Evolutionary conservation across 2,888 invertebrate species (phyloP), one percentile per base, ranked within the genome.

Genomic region (Philaethria dido): DNA sequence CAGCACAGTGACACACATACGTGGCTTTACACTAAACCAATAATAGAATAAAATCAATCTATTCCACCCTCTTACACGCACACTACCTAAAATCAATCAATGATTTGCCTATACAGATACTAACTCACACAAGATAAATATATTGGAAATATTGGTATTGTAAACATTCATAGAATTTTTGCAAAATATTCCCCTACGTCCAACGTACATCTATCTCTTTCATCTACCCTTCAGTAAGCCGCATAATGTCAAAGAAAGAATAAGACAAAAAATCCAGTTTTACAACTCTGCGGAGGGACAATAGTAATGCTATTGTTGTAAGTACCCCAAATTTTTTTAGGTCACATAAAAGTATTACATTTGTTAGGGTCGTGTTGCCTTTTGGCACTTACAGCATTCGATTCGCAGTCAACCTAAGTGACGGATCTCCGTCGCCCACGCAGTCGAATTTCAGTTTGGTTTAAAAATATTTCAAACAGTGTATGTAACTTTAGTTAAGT

Each of bases 281-380:
- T 86, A 88, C 86, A 88, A 86, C 88, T 86, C 82, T 70, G 83
- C 84, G 79, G 82, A 90, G 90, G 90, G 89, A 92, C 92, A 92
- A 89, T 89, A 79, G 89, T 81, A 85, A 84, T 78, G 81, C 92
- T 89, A 91, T 92, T 92, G 92, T 92, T 92, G 83, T 82, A 86
- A 85, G 89, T 92, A 89, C 92, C 92, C 92, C 86, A 87, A 91
- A 87, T 89, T 92, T 92, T 92, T 92, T 92, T 92, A 89, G 90
- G 92, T 90, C 92, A 91, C 83, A 89, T 88, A 92, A 89, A 89
- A 89, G 88, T 89, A 90, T 89, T 91, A 90, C 88, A 87, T 86
- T 91, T 88, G 89, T 85, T 80, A 89, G 91, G 90, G 91, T 87
- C 88, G 86, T 83, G 85, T 84, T 83, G 89, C 79, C 79, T 83